Evolutionary conservation across 2,888 invertebrate species (phyloP).

Genomic region (Adelphocoris suturalis): DNA sequence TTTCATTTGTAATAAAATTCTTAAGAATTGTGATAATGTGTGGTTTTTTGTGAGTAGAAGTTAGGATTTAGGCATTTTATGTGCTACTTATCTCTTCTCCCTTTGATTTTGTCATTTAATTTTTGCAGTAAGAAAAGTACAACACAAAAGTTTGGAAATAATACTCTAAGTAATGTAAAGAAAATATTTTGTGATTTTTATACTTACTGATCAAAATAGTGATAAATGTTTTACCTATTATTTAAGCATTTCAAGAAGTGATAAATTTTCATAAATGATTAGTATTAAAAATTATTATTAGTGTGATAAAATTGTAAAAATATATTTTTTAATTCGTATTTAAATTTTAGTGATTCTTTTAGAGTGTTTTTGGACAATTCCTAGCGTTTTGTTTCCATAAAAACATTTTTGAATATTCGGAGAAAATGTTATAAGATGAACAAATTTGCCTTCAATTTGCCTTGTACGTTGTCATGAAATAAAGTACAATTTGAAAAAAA

Average conservation of each 20-base stretch:
- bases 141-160: conserved; percentile 62
- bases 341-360: conserved; percentile 60
- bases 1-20: conserved; percentile 42
- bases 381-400: conserved; percentile 50
- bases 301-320: conserved; percentile 71
- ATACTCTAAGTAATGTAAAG: conserved; percentile 61
- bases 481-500: conserved; percentile 27
- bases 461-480: conserved; percentile 36
- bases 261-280: conserved; percentile 70
- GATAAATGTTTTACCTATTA: conserved; percentile 64
- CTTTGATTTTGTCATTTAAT: conserved; percentile 33
- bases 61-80: conserved; percentile 21
- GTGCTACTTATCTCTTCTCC: conserved; percentile 38
- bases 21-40: conserved; percentile 47
- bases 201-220: conserved; percentile 71
- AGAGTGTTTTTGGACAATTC: conserved; percentile 25
- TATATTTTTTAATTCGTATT: conserved; percentile 69
- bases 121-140: conserved; percentile 64
- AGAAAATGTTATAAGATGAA: conserved; percentile 45
- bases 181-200: conserved; percentile 68
- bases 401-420: conserved; percentile 11
- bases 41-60: conserved; percentile 39
- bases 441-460: conserved; percentile 66
- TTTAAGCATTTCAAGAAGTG: conserved; percentile 69
- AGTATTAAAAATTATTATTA: conserved; percentile 70